These are phyloP conservation scores for Oxycera nigricornis DNA, from an alignment of 2,888 invertebrate species.

Conservation along the genomic window DNA sequence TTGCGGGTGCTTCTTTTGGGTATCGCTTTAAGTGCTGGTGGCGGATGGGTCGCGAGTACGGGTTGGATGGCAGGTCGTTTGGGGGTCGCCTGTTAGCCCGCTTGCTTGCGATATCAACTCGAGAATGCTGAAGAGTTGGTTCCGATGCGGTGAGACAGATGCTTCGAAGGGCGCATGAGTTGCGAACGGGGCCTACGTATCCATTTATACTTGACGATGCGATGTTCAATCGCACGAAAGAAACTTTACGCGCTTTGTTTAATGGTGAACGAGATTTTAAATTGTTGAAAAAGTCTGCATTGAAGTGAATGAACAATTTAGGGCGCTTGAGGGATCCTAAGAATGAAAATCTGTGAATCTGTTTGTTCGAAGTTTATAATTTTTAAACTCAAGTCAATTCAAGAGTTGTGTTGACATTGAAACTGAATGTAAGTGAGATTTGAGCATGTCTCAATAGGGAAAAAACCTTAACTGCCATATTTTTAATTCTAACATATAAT, in stretches of 20 bases:
- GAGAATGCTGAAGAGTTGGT: too few species aligned
- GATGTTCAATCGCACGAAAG: slow-evolving; percentile 14
- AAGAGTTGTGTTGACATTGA: too few species aligned
- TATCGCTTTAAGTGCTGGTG: slow-evolving; percentile 17
- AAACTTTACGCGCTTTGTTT: slow-evolving; percentile 21
- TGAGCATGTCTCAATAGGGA: too few species aligned
- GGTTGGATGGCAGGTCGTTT: neutral
- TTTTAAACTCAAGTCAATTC: neutral
- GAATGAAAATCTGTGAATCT: neutral
- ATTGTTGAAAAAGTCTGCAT: slow-evolving; percentile 10
- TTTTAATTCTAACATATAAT: too few species aligned
- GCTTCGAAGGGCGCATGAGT: neutral
- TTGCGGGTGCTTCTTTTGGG: slow-evolving; percentile 32
- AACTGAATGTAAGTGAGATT: too few species aligned
- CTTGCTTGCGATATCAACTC: neutral
- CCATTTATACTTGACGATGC: slow-evolving; percentile 1
- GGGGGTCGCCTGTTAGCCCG: neutral
- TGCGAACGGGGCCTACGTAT: neutral
- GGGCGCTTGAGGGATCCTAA: neutral
- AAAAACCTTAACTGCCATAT: too few species aligned
- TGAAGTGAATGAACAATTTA: slow-evolving; percentile 12
- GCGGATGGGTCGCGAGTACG: neutral
- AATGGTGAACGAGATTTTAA: slow-evolving; percentile 31
- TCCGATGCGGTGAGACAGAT: slow-evolving; percentile 16
- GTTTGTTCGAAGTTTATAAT: neutral